Conservation (phyloP, 2,888 invertebrate genomes). For the Drosophila quinaria region DNA sequence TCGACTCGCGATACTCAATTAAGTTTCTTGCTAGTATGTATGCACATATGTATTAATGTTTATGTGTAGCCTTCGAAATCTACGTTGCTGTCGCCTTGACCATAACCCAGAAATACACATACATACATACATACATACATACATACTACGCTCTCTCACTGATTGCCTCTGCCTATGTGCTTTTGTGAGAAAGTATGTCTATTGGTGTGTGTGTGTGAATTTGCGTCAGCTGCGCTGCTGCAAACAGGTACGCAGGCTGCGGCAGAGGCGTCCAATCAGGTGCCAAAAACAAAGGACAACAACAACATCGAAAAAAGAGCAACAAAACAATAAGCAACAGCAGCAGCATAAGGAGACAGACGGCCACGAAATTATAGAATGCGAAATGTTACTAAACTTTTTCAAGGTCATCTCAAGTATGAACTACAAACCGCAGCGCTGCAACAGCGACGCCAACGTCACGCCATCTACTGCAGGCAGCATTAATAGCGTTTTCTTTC, state of each 20-base stretch:
- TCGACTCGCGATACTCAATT: conserved; percentile 35
- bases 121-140: conserved; percentile 2
- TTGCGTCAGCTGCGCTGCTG: conserved; percentile 51
- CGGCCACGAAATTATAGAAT: conserved; percentile 35
- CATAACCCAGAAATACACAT: conserved; percentile 72
- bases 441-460: conserved; percentile 21
- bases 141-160: conserved; percentile 24
- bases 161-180: conserved; percentile 19
- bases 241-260: conserved; percentile 49
- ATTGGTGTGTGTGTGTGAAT: conserved; percentile 19
- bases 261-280: conserved; percentile 43
- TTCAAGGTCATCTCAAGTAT: conserved; percentile 81
- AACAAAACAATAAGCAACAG: conserved; percentile 30
- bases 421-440: conserved; percentile 65
- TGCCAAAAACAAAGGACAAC: conserved; percentile 56
- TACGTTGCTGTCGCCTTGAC: conserved; percentile 69
- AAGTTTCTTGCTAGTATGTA: conserved; percentile 23
- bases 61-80: conserved; percentile 66
- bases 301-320: conserved; percentile 40
- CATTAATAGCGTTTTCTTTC: conserved; percentile 28
- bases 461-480: conserved; percentile 29
- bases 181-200: conserved; percentile 3
- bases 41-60: conserved; percentile 2
- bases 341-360: conserved; percentile 47
- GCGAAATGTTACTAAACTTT: conserved; percentile 78